phyloP scores from a whole-genome alignment of 2,113 vertebrate genomes.

The Podarcis raffonei region DNA sequence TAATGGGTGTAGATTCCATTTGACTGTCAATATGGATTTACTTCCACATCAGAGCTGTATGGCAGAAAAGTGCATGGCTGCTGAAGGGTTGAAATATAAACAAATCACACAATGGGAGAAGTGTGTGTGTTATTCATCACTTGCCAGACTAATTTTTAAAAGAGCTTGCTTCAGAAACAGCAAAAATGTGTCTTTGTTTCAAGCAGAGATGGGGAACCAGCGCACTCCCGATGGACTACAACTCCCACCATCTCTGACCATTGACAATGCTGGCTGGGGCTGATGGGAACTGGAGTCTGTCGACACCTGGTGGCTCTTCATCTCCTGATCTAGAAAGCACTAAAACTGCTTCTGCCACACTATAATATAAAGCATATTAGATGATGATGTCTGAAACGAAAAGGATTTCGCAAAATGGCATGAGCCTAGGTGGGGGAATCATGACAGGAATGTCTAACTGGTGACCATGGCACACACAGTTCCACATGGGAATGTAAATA shows the following conservation, averaged over 20 bases:
- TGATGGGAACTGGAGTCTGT: no score
- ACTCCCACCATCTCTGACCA: no score
- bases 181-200: background rate
- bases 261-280: no score
- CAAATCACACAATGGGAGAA: background rate
- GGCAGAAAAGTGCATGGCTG: background rate
- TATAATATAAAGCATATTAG: background rate
- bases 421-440: background rate
- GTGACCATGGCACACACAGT: background rate
- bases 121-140: background rate
- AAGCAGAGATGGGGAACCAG: no score
- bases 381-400: background rate
- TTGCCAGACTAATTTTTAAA: background rate
- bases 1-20: no score
- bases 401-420: background rate
- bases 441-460: background rate
- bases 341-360: background rate
- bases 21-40: background rate
- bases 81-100: background rate
- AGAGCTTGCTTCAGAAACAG: background rate
- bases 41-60: background rate
- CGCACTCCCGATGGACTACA: background rate
- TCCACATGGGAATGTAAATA: background rate
- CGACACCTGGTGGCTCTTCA: no score
- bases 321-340: background rate